Evolutionary conservation across 2,888 invertebrate genomes (phyloP), one percentile per base, ranked within the genome.

Genomic region (Gastracanthus pulcherrimus): DNA sequence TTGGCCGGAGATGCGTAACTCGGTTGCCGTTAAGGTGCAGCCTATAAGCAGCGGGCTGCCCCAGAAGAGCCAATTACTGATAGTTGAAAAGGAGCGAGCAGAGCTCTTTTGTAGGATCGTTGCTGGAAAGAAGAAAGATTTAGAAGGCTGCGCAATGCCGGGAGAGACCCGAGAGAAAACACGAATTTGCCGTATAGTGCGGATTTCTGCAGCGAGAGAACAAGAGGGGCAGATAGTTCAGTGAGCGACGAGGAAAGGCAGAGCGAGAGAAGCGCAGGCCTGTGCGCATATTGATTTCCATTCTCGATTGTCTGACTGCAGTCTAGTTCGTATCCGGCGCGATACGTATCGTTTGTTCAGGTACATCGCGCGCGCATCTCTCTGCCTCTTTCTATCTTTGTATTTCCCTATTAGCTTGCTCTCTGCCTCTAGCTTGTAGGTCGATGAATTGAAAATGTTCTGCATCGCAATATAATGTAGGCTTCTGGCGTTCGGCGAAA

Each of bases 301-400:
- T 71, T 67, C 29, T 34, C 45, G 62, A 80, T 76, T 71, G 74
- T 77, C 77, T 74, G 72, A 38, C 66, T 48, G 72, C 51, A 72
- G 77, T 72, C 72, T 76, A 81, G 81, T 72, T 72, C 60, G 48
- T 67, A 77, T 81, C 76, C 81, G 81, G 60, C 38, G 60, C 36
- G 66, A 75, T 76, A 64, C 13, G 23, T 62, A 76, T 77, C 76
- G 11, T 29, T 62, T 51, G 67, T 58, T 69, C 60, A 29, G 76
- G 66, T 64, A 66, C 41, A 62, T 67, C 58, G 38, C 38, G 4
- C 48, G 6, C 51, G 3, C 67, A 2, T 34, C 31, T 70, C 16
- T 62, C 34, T 76, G n/a, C 36, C 19, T 48, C 9, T 23, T 1
- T 26, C 38, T 38, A 45, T 48, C 16, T 19, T 26, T 23, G 13